Conservation (phyloP, 2,797 vertebrate genomes). For the Characodon lateralis region DNA sequence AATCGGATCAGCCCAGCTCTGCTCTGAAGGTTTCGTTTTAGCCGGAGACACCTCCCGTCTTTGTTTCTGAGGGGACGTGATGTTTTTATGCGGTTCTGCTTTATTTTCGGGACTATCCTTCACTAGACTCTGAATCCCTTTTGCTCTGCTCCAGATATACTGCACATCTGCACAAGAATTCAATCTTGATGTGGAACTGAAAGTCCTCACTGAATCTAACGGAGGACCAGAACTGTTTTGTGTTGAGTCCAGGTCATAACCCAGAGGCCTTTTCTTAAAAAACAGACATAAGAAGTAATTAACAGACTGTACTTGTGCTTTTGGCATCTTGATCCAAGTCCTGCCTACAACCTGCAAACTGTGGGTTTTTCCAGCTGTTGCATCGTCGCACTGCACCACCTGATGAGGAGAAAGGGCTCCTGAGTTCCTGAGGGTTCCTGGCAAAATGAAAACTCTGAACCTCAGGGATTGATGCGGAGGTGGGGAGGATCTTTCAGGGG, state of each 20-base stretch:
- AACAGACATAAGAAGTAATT: slow-evolving; percentile 38
- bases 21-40: slow-evolving; percentile 55
- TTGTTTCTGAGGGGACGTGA: slow-evolving; percentile 39
- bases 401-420: slow-evolving; percentile 56
- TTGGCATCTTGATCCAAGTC: slow-evolving; percentile 14
- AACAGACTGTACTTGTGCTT: slow-evolving; percentile 13
- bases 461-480: slow-evolving; percentile 22
- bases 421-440: slow-evolving; percentile 30
- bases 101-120: slow-evolving; percentile 41
- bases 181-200: slow-evolving; percentile 22
- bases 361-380: slow-evolving; percentile 63
- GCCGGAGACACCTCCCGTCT: slow-evolving; percentile 51
- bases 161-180: slow-evolving; percentile 32
- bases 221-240: slow-evolving; percentile 28
- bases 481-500: background rate
- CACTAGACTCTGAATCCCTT: slow-evolving; percentile 40
- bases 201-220: slow-evolving; percentile 7
- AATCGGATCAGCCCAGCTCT: slow-evolving; percentile 69
- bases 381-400: slow-evolving; percentile 77
- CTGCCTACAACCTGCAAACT: slow-evolving; percentile 44
- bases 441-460: slow-evolving; percentile 42
- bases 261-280: slow-evolving; percentile 49
- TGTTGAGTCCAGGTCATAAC: slow-evolving; percentile 23
- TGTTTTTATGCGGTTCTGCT: slow-evolving; percentile 22
- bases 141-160: slow-evolving; percentile 51